Base-by-base conservation (phyloP, 2,888 invertebrate species). In the Orchesella flavescens region DNA sequence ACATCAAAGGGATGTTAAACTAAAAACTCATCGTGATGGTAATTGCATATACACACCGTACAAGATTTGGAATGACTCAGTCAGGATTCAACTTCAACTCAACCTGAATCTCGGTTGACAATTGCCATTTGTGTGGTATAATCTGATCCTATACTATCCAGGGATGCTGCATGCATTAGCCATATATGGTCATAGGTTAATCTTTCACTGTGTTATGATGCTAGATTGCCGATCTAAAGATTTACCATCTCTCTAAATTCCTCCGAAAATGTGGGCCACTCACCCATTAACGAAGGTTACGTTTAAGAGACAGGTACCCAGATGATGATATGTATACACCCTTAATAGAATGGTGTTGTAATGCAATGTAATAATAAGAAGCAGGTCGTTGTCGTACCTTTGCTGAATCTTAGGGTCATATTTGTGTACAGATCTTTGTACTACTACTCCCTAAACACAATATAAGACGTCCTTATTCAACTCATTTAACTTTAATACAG, bases 81-180 rank as follows among this genome's bases (percentile, higher is more conserved):
- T 49, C 69, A n/a, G n/a, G n/a, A n/a, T n/a, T n/a, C n/a, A n/a
- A n/a, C n/a, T n/a, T n/a, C n/a, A n/a, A n/a, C 59, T 77, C 77
- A 69, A 77, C 77, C 77, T 77, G 68, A 77, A 77, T 69, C 68
- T 77, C 24, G 21, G 77, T 59, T 77, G 77, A 77, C 77, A 77
- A 77, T 77, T 69, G 69, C 77, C 68, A 77, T 77, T 77, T 77
- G 23, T 59, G 66, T 68, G 77, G 68, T 77, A 77, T 77, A 57
- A 77, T 76, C 59, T 69, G 23, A 59, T 59, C 49, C 49, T 65
- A 57, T 19, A n/a, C 77, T 34, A 69, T 77, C 77, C 77, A 77
- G 77, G 44, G 49, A 69, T 7, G 19, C 43, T 44, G 23, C 59
- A 69, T 69, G 59, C 69, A 77, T 23, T 61, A 23, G 44, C 77